Evolutionary conservation across 2,797 vertebrate species (phyloP).

Genomic region (Ibycter americanus): DNA sequence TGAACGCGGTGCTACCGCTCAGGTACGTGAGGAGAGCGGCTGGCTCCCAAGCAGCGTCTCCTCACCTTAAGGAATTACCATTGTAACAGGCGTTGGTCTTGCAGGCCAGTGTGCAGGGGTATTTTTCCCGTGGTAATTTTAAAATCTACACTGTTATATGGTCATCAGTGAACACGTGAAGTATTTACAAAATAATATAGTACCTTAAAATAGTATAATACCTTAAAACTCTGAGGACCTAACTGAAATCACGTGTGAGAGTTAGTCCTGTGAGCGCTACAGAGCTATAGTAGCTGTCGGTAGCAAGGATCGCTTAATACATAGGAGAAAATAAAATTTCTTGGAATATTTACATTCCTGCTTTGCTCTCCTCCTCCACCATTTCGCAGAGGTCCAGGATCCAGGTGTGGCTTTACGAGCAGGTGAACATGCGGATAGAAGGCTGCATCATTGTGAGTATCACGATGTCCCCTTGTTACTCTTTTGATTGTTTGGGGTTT

Average conservation of each 20-base stretch:
- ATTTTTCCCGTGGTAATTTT: too few species aligned
- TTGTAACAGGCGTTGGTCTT: neutral
- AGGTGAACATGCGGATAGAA: conserved; percentile 99
- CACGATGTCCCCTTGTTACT: fast-evolving
- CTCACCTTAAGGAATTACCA: fast-evolving
- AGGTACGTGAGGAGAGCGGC: fast-evolving
- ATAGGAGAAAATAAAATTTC: fast-evolving
- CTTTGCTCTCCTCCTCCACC: neutral
- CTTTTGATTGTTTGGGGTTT: fast-evolving
- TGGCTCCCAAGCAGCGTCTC: fast-evolving
- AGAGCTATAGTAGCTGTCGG: fast-evolving
- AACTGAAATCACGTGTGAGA: fast-evolving
- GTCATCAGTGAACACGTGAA: fast-evolving
- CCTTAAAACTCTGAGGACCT: fast-evolving
- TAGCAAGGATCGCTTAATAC: fast-evolving
- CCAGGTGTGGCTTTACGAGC: conserved; percentile 98
- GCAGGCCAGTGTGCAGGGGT: fast-evolving
- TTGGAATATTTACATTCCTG: neutral
- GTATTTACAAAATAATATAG: fast-evolving
- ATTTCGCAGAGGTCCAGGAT: conserved; percentile 88
- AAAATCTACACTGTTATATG: fast-evolving
- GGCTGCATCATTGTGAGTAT: conserved; percentile 97
- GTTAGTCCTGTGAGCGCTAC: fast-evolving
- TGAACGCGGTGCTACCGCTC: too few species aligned
- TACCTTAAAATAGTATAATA: neutral